These are phyloP conservation scores for Coelopa pilipes DNA, from an alignment of 2,888 invertebrate genomes.

Conservation along the genomic window DNA sequence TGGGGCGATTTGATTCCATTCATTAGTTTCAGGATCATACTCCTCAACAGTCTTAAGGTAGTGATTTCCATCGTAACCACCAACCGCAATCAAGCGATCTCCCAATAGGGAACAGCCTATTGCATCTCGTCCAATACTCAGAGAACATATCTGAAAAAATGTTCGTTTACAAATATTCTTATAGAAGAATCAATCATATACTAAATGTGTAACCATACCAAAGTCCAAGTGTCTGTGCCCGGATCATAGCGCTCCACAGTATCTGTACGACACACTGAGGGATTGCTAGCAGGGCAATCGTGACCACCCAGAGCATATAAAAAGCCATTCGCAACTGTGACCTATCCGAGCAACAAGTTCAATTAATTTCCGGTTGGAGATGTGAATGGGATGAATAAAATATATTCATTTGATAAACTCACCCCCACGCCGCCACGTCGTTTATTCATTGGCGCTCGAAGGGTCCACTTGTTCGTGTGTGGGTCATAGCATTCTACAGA, in stretches of 20 bases:
- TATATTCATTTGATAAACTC: slow-evolving; percentile 48
- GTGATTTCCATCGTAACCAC: slow-evolving; percentile 91
- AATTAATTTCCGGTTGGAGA: neutral
- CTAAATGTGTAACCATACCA: slow-evolving; percentile 62
- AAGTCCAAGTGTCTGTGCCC: slow-evolving; percentile 85
- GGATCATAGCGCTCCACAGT: slow-evolving; percentile 89
- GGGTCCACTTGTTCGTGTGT: slow-evolving; percentile 79
- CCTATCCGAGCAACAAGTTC: slow-evolving; percentile 59
- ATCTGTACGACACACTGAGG: slow-evolving; percentile 83
- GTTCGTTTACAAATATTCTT: too few species aligned
- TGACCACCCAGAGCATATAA: slow-evolving; percentile 94
- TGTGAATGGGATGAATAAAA: slow-evolving; percentile 9
- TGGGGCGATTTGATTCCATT: slow-evolving; percentile 82
- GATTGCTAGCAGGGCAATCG: slow-evolving; percentile 90
- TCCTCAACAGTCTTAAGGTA: slow-evolving; percentile 89
- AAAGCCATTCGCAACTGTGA: slow-evolving; percentile 86
- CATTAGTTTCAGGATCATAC: slow-evolving; percentile 85
- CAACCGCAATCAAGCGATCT: slow-evolving; percentile 80
- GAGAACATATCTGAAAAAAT: slow-evolving; percentile 73
- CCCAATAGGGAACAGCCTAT: slow-evolving; percentile 87
- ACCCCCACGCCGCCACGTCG: slow-evolving; percentile 91
- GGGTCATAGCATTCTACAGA: slow-evolving; percentile 90
- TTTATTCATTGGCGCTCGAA: slow-evolving; percentile 87
- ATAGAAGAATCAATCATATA: neutral
- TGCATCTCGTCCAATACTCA: slow-evolving; percentile 87